phyloP scores from a whole-genome alignment of 2,888 invertebrate genomes.

The Brachylomia viminalis region DNA sequence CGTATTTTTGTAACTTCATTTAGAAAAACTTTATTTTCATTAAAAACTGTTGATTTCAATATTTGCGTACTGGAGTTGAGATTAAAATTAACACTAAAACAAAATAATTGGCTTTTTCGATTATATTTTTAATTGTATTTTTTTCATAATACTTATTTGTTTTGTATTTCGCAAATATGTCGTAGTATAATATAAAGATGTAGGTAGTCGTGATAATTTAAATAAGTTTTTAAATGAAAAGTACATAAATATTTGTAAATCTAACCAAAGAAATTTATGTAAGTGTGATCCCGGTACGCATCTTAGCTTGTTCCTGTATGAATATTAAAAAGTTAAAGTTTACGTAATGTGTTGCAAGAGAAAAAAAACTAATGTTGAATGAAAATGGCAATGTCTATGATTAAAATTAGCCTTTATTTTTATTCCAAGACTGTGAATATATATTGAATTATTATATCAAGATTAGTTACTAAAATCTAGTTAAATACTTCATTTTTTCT shows the following conservation, averaged over 20 bases:
- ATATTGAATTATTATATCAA: conserved; percentile 67
- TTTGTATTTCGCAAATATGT: conserved; percentile 30
- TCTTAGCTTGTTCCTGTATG: conserved; percentile 49
- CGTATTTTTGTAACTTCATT: conserved; percentile 25
- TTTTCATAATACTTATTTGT: conserved; percentile 17
- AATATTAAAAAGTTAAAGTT: conserved; percentile 37
- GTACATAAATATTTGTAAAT: conserved; percentile 78
- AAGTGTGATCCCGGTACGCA: conserved; percentile 63
- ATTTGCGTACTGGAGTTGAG: conserved; percentile 53
- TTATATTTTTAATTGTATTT: conserved; percentile 8
- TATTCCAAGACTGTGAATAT: conserved; percentile 81
- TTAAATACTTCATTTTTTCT: conserved; percentile 65
- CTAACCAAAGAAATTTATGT: conserved; percentile 86
- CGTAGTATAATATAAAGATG: conserved; percentile 32
- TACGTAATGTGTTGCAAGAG: conserved; percentile 54
- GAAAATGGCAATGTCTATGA: conserved; percentile 57
- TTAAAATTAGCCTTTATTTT: conserved; percentile 75
- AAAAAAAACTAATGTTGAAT: conserved; percentile 50
- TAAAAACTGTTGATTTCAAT: conserved; percentile 2
- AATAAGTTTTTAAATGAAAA: conserved; percentile 62
- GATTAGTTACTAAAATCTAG: conserved; percentile 67
- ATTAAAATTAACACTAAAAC: not conserved
- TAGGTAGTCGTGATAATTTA: conserved; percentile 62
- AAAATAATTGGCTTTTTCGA: conserved; percentile 4
- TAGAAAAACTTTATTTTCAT: not conserved